These are phyloP conservation scores for Aurelia aurita complex sp. Pacific DNA, from an alignment of 30 jellyfish, hydroid and myxozoan genomes.

Conservation along the genomic window DNA sequence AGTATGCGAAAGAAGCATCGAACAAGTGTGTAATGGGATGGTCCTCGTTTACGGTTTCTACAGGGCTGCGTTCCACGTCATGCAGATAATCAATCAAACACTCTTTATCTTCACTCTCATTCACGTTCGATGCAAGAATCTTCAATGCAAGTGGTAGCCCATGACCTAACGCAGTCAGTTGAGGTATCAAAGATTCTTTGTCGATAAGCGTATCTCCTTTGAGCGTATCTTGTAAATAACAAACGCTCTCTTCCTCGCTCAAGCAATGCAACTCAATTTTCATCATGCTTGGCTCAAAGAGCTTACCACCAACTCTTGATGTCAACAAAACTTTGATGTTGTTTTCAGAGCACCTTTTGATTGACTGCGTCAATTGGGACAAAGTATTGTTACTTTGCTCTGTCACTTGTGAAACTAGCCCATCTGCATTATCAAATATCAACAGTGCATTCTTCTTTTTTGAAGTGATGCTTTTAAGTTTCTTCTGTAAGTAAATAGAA, in stretches of 20 bases:
- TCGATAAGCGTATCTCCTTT: not conserved
- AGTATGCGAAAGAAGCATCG: not conserved
- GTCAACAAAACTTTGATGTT: not conserved
- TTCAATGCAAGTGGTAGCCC: slow-evolving; percentile 14
- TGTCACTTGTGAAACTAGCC: not conserved
- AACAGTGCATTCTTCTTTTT: not conserved
- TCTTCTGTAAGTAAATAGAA: not conserved
- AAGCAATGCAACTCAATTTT: not conserved
- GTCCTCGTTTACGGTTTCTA: not conserved
- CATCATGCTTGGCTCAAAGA: no score
- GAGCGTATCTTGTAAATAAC: not conserved
- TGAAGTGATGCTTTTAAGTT: not conserved
- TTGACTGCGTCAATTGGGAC: not conserved
- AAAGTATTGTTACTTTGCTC: not conserved
- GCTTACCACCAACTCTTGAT: slow-evolving; percentile 1
- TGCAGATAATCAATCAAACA: not conserved
- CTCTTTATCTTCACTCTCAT: not conserved
- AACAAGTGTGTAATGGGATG: slow-evolving; percentile 13
- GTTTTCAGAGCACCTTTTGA: not conserved
- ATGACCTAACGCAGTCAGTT: not conserved
- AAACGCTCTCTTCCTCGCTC: not conserved
- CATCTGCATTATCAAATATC: slow-evolving; percentile 7
- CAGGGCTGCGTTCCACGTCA: not conserved
- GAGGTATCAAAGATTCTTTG: not conserved
- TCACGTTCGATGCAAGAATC: not conserved